A percentile compares a stretch with the other conserved stretches of the same genome.
phyloP scores from a whole-genome alignment of 1,140 invertebrate genomes.

The Drosophila saltans region DNA sequence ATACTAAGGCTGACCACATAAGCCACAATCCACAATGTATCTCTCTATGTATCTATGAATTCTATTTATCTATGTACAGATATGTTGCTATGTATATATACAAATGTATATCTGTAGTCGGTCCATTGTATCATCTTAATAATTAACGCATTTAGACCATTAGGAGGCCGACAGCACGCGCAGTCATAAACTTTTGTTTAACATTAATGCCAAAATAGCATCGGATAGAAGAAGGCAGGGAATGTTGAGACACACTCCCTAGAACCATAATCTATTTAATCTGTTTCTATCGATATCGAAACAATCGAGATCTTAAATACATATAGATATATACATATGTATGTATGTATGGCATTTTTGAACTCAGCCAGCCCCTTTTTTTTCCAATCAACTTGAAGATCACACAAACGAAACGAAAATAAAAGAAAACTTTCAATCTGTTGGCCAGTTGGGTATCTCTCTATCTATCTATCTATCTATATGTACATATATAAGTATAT shows the following conservation, averaged over 20 bases:
- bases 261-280: neutral
- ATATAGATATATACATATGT: too few relatives aligned
- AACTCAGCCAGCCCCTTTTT: neutral
- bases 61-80: constrained; percentile 22
- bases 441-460: too few relatives aligned
- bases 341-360: constrained; percentile 17
- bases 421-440: constrained; percentile 1
- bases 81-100: constrained; percentile 4
- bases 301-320: constrained; percentile 14
- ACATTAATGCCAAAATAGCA: constrained; percentile 50
- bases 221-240: neutral
- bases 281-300: neutral
- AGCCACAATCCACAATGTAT: constrained; percentile 26
- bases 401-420: neutral
- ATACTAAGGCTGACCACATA: constrained; percentile 48
- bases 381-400: constrained; percentile 17
- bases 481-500: neutral
- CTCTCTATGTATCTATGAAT: constrained; percentile 26
- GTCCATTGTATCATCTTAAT: constrained; percentile 51
- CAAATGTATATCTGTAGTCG: constrained; percentile 18
- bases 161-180: constrained; percentile 53
- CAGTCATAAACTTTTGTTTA: constrained; percentile 60
- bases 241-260: constrained; percentile 27
- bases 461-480: too few relatives aligned
- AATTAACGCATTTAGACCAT: constrained; percentile 72